Percentiles rank a stretch among this genome's conserved stretches.
phyloP scores from a whole-genome alignment of 30 jellyfish, hydroid and myxozoan genomes.

The Hydra vulgaris region DNA sequence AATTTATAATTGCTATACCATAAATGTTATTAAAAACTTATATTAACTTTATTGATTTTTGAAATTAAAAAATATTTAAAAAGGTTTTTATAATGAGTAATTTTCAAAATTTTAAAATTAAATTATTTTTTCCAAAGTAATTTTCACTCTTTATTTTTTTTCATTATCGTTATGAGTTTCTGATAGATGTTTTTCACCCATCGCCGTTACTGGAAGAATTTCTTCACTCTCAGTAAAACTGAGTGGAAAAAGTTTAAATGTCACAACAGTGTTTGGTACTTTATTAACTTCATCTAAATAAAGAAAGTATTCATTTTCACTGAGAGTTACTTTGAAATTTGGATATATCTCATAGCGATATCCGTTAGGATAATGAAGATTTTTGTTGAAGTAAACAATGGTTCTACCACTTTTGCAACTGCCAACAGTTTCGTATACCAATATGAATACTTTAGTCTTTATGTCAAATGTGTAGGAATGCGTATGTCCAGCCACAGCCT shows the following conservation, averaged over 20 bases:
- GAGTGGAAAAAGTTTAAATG: conserved; percentile 2
- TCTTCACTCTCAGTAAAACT: background rate
- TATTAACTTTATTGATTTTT: no score
- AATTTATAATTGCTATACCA: no score
- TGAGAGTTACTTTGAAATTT: conserved; percentile 30
- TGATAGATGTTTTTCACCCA: no score
- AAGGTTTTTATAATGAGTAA: no score
- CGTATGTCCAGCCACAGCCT: conserved; percentile 90
- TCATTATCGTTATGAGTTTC: no score
- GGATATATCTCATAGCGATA: conserved; percentile 34
- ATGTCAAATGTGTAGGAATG: conserved; percentile 33
- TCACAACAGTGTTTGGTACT: conserved; percentile 24
- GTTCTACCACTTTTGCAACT: conserved; percentile 47
- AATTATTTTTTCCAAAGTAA: no score
- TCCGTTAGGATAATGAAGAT: conserved; percentile 75
- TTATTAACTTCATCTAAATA: conserved; percentile 31
- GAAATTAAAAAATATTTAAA: no score
- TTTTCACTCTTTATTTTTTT: no score
- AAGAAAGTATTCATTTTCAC: conserved; percentile 35
- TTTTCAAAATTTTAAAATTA: no score
- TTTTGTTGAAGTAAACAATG: conserved; percentile 47
- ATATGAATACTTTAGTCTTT: conserved; percentile 32
- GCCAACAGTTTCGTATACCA: conserved; percentile 37
- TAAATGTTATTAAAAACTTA: no score
- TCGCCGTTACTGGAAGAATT: background rate